Evolutionary conservation across 2,888 invertebrate species (phyloP), one percentile per base, ranked within the genome.

Genomic region (Tyria jacobaeae): DNA sequence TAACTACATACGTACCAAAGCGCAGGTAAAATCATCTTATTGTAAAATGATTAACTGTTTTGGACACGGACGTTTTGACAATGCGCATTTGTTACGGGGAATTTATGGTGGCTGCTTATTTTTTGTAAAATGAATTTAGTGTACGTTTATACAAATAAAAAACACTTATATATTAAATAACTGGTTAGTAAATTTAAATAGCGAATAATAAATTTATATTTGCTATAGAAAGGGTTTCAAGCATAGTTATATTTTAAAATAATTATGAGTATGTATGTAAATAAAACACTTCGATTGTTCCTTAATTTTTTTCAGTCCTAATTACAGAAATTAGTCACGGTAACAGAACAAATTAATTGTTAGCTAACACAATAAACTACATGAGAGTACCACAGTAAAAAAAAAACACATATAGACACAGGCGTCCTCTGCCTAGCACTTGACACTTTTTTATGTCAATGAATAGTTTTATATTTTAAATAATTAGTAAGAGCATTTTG

Each of bases 1-100:
- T 37, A 39, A n/a, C 10, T 27, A 37, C 25, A 59, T 64, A n/a
- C 62, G 39, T 51, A 25, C 35, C 15, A 50, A 44, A 0, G 12
- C 44, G 27, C 57, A 64, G 50, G 41, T 62, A 61, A 56, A 41
- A 5, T 7, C 37, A 53, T 25, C 14, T 51, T 51, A 35, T 51
- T 34, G 9, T 12, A 0, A 35, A 24, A 35, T 35, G 14, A 24
- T 35, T 15, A 14, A 51, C 12, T 44, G 44, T 44, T 21, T 10
- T 21, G 21, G 44, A 21, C 10, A 41, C 3, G 10, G 21, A 44
- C 21, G 21, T 44, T 44, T 44, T 44, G 1, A 21, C 21, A 12
- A 10, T 10, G 3, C 12, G 7, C 1, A 17, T 44, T 44, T 44
- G 17, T 21, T 5, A 21, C 12, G 21, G 12, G 3, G 21, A 21